Evolutionary conservation across 2,888 invertebrate species (phyloP), one percentile per base, ranked within the genome.

Genomic region (Thera obeliscata): DNA sequence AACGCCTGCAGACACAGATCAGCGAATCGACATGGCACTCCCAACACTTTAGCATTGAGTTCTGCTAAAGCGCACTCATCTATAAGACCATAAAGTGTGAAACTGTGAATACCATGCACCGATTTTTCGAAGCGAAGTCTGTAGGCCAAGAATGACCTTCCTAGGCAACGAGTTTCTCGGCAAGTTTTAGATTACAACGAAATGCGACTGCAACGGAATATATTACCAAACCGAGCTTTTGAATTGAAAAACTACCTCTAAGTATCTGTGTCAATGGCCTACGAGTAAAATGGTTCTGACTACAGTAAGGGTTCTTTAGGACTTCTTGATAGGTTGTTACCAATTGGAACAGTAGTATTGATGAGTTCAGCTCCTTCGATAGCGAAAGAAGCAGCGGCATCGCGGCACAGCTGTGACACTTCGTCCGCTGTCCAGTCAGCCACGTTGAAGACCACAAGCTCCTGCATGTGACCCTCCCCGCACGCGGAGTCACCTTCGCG

Each of bases 371-470:
- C 87, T 12, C 83, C 83, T 6, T 88, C 86, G 0, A 78, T 74
- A 12, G 74, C 73, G 2, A 84, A 78, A 7, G 84, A 78, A 5
- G 81, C 79, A 5, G 78, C 77, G 8, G 86, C 87, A 54, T 89
- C 87, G 6, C 83, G 86, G 66, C 88, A 91, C 9, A 91, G 78
- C 63, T 90, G 87, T 0, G 88, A 72, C 8, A 93, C 79, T 72
- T 93, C 93, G 3, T 91, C 88, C 0, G 85, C 71, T 1, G 91
- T 81, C 93, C 93, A 93, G 74, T 93, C 91, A 0, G 86, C 88
- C 43, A 93, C 93, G 71, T 92, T 92, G 72, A 90, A 89, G 60
- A 93, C 80, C 61, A 88, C 82, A 70, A 93, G 74, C 61, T 93
- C 91, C 60, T 88, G 77, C 48, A 78, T 79, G 7, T 78, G 22